Conservation (phyloP, 2,797 vertebrate genomes). For the Gymnopithys bicolor region DNA sequence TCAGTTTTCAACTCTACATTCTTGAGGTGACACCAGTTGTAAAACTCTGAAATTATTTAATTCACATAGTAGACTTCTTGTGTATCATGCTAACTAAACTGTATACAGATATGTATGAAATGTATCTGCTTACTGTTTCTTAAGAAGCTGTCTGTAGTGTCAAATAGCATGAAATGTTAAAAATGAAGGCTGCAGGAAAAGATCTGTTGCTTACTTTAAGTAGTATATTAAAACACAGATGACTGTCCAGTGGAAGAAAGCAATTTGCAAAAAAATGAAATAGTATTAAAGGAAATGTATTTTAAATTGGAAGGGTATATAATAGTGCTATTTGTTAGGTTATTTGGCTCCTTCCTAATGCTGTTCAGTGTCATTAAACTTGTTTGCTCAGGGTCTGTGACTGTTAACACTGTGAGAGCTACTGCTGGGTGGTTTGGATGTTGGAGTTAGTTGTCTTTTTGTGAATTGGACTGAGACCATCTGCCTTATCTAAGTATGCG, state of each 20-base stretch:
- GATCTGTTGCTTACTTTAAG: neutral
- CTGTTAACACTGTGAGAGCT: neutral
- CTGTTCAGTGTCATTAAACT: neutral
- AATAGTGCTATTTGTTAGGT: neutral
- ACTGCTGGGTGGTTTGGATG: neutral
- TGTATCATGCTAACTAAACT: neutral
- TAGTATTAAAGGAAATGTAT: neutral
- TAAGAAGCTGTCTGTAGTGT: neutral
- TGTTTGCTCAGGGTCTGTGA: neutral
- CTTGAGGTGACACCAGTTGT: neutral
- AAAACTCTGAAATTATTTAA: neutral
- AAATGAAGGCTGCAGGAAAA: neutral
- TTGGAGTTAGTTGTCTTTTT: neutral
- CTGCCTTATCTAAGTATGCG: neutral
- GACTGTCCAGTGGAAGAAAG: neutral
- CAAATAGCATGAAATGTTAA: neutral
- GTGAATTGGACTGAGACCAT: neutral
- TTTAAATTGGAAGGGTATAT: neutral
- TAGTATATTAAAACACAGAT: neutral
- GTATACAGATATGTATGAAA: accelerated
- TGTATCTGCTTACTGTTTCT: neutral
- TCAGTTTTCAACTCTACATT: neutral
- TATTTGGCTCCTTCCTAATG: neutral
- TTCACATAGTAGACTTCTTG: neutral
- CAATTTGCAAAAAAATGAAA: neutral